Percentiles rank a stretch among this genome's conserved stretches.
phyloP scores from a whole-genome alignment of 2,797 vertebrate genomes.

The Monodelphis domestica region DNA sequence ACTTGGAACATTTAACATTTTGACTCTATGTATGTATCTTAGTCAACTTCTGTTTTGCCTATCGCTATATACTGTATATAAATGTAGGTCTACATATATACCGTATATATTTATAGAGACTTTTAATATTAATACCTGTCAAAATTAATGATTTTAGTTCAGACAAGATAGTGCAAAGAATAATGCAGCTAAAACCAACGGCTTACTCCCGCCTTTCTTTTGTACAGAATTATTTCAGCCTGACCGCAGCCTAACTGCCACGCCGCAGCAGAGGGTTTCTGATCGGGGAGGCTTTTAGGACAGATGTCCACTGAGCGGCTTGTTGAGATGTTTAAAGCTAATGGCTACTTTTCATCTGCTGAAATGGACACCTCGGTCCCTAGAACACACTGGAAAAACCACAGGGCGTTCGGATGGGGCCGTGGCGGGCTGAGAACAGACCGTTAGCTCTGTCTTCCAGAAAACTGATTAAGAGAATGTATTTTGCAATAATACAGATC shows the following conservation, averaged over 20 bases:
- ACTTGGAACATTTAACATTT: slow-evolving; percentile 71
- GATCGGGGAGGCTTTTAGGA: slow-evolving; percentile 71
- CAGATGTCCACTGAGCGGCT: slow-evolving; percentile 56
- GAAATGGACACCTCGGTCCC: background rate
- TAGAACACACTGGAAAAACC: slow-evolving; percentile 56
- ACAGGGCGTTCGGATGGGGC: slow-evolving; percentile 72
- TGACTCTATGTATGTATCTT: slow-evolving; percentile 29
- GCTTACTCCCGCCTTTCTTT: slow-evolving; percentile 54
- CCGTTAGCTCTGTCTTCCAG: slow-evolving; percentile 86
- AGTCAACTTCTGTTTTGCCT: slow-evolving; percentile 37
- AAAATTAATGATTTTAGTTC: slow-evolving; percentile 74
- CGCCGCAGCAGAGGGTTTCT: slow-evolving; percentile 13
- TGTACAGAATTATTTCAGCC: slow-evolving; percentile 53
- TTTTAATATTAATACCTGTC: slow-evolving; percentile 78
- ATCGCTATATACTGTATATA: slow-evolving; percentile 80
- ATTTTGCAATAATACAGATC: slow-evolving; percentile 78
- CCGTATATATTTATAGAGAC: slow-evolving; percentile 80
- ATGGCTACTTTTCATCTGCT: slow-evolving; percentile 53
- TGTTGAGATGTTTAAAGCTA: slow-evolving; percentile 62
- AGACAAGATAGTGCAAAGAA: slow-evolving; percentile 63
- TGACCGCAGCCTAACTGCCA: slow-evolving; percentile 31
- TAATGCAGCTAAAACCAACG: slow-evolving; percentile 28
- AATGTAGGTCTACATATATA: slow-evolving; percentile 80
- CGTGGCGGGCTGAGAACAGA: slow-evolving; percentile 66
- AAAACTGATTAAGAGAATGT: slow-evolving; percentile 81